Evolutionary conservation across 2,888 invertebrate species (phyloP), one percentile per base, ranked within the genome.

Genomic region (Macaria notata): DNA sequence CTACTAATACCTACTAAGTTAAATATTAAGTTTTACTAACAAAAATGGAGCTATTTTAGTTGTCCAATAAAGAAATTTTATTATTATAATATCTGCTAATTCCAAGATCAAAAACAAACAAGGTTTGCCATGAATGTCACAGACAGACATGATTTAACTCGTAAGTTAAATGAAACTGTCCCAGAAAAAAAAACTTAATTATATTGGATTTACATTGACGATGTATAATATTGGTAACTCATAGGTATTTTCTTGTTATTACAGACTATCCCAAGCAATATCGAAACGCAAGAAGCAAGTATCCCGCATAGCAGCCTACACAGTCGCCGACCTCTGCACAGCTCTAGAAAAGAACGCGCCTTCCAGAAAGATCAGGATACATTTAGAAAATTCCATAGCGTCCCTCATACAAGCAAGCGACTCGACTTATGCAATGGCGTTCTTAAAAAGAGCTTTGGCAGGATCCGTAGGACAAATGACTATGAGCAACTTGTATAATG

Each of bases 261-360:
- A 41, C 83, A 91, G 90, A 63, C 68, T 91, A 64, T 89, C 89
- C 1, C 88, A 88, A 71, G 81, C 84, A 8, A 83, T 92, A 69
- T 78, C 83, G 64, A 92, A 90, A 62, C 79, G 84, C 6, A 91
- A 87, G 65, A 73, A 79, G 3, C 90, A 92, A 58, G 79, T 92
- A 0, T 87, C 90, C 0, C 76, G 87, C 0, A 86, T 92, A 49
- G 81, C 90, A 0, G 83, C 89, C 0, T 92, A 92, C 71, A 77
- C 88, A 0, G 83, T 90, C 0, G 90, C 84, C 0, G 92, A 92
- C 42, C 73, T 91, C 0, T 88, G 91, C 58, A 71, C 81, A 0
- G 72, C 70, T 8, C 50, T 92, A 3, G 90, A 91, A 64, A 75
- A 66, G 0, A 75, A 71, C 5, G 81, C 84, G 0, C 88, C 91